Percentiles rank a stretch among this genome's conserved stretches.
phyloP scores from a whole-genome alignment of 2,888 invertebrate species.

The Sesamia inferens region DNA sequence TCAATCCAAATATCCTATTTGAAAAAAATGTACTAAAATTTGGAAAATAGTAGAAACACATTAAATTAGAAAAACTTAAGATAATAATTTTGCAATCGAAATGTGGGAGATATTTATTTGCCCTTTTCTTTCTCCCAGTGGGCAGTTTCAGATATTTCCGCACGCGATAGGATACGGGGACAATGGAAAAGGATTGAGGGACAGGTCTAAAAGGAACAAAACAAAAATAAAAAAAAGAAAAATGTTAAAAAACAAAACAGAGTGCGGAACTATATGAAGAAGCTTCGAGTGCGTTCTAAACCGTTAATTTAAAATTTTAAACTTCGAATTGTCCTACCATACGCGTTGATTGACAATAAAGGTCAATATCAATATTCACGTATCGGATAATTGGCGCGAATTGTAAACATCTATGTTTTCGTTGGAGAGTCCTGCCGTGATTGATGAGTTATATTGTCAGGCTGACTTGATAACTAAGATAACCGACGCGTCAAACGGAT shows the following conservation, averaged over 20 bases:
- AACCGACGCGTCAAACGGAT: slow-evolving; percentile 79
- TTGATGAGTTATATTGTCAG: slow-evolving; percentile 87
- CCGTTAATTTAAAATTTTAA: slow-evolving; percentile 31
- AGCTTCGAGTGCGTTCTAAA: slow-evolving; percentile 63
- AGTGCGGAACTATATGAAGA: slow-evolving; percentile 71
- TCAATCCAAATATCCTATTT: too few species aligned
- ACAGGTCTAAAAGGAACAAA: slow-evolving; percentile 63
- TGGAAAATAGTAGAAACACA: slow-evolving; percentile 21
- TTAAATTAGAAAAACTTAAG: slow-evolving; percentile 31
- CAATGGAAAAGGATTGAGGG: slow-evolving; percentile 62
- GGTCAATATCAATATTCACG: slow-evolving; percentile 59
- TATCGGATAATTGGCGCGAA: slow-evolving; percentile 54
- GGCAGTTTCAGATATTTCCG: slow-evolving; percentile 61
- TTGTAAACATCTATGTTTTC: slow-evolving; percentile 80
- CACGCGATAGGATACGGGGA: slow-evolving; percentile 68
- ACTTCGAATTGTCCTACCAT: slow-evolving; percentile 33
- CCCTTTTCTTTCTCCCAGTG: slow-evolving; percentile 28
- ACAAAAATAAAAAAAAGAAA: slow-evolving; percentile 66
- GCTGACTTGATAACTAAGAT: slow-evolving; percentile 79
- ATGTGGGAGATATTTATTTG: slow-evolving; percentile 32
- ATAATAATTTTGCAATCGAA: slow-evolving; percentile 26
- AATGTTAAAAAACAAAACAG: slow-evolving; percentile 64
- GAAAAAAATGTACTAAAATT: slow-evolving; percentile 7
- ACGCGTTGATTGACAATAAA: slow-evolving; percentile 39
- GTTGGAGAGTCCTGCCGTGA: slow-evolving; percentile 82